A percentile compares a stretch with the other conserved stretches of the same genome.
These are phyloP conservation scores for Drosophila oshimai DNA, from an alignment of 1,140 invertebrate genomes.

Conservation along the genomic window DNA sequence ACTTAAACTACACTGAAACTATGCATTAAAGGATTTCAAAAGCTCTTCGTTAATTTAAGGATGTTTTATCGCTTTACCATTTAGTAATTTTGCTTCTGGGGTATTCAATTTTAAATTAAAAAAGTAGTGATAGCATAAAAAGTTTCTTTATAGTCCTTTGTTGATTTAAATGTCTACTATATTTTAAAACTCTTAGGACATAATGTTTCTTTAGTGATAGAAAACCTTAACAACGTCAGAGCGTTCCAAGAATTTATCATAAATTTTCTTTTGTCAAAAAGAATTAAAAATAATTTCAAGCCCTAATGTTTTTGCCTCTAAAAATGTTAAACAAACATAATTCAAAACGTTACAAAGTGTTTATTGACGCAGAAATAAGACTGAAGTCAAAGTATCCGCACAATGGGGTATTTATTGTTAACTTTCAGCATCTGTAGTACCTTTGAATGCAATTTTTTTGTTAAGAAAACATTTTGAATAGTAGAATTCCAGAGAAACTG, in stretches of 20 bases:
- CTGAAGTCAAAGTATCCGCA: not conserved
- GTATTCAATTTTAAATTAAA: not conserved
- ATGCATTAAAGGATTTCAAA: not conserved
- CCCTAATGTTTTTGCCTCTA: not conserved
- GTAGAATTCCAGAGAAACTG: not conserved
- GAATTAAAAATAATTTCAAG: not conserved
- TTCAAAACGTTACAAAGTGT: slow-evolving; percentile 8
- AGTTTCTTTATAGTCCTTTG: too few relatives aligned
- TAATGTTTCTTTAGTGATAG: too few relatives aligned
- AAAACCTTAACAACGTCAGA: too few relatives aligned
- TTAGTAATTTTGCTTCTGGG: not conserved
- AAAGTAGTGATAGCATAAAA: too few relatives aligned
- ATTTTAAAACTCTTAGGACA: too few relatives aligned
- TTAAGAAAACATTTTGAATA: slow-evolving; percentile 12
- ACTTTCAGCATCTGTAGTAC: not conserved
- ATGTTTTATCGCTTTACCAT: not conserved
- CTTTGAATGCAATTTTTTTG: not conserved
- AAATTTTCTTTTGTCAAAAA: not conserved
- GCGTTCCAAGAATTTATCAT: not conserved
- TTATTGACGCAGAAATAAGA: slow-evolving; percentile 17
- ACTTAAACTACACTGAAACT: not conserved
- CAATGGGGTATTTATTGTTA: slow-evolving; percentile 17
- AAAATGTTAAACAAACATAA: not conserved
- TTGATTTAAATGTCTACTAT: too few relatives aligned
- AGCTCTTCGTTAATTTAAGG: not conserved